These are phyloP conservation scores for Caenorhabditis brenneri DNA, from an alignment of 1,140 invertebrate genomes.

Conservation along the genomic window DNA sequence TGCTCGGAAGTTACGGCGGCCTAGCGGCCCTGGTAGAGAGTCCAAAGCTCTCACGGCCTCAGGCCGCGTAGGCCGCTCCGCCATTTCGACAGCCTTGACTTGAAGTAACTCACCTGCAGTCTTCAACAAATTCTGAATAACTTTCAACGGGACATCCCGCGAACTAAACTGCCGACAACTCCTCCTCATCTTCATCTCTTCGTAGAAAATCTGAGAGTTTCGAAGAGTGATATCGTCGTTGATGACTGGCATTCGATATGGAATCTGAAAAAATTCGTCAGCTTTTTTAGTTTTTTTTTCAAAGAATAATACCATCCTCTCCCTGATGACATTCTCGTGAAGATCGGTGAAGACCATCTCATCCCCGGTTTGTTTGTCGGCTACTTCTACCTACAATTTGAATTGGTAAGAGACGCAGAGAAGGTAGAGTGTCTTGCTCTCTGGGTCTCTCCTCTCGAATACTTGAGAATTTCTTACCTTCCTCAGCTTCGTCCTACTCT, in stretches of 20 bases:
- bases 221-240: slow-evolving; percentile 30
- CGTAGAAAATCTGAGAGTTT: slow-evolving; percentile 41
- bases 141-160: slow-evolving; percentile 12
- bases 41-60: too few species aligned
- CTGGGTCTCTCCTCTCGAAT: neutral
- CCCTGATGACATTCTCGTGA: neutral
- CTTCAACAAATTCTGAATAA: slow-evolving; percentile 39
- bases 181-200: slow-evolving; percentile 31
- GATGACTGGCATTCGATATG: slow-evolving; percentile 16
- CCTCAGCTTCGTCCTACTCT: slow-evolving; percentile 1
- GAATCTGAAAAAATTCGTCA: neutral
- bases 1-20: too few species aligned
- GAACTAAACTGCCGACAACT: slow-evolving; percentile 19
- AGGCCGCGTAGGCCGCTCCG: too few species aligned
- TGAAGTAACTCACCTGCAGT: slow-evolving; percentile 27
- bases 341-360: slow-evolving; percentile 29
- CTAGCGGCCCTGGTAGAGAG: too few species aligned
- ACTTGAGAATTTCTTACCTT: neutral
- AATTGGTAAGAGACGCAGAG: too few species aligned
- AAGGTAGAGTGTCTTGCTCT: too few species aligned
- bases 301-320: neutral
- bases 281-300: neutral
- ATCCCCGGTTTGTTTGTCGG: neutral
- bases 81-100: too few species aligned
- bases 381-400: neutral